These are phyloP conservation scores for Sylvia atricapilla DNA, from an alignment of 2,113 vertebrate genomes.

Conservation along the genomic window DNA sequence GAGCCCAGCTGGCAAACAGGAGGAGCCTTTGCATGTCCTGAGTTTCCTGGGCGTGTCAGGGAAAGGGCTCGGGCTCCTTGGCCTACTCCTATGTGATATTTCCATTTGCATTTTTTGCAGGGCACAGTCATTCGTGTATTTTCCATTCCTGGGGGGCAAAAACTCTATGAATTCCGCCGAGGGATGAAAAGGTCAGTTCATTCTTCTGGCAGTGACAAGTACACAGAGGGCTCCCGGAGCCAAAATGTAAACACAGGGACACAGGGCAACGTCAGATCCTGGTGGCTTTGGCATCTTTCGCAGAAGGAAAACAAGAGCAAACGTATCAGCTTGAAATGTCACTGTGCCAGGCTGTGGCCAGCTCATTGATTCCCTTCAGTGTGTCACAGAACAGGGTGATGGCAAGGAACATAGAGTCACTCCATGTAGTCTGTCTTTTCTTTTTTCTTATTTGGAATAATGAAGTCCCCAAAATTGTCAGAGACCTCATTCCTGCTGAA, in stretches of 20 bases:
- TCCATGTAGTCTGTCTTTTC: not conserved
- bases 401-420: not conserved
- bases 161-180: conserved; percentile 89
- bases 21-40: not conserved
- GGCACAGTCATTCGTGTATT: conserved; percentile 95
- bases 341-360: conserved; percentile 16
- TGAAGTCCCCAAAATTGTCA: not conserved
- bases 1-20: not conserved
- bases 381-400: not conserved
- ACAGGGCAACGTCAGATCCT: conserved; percentile 18
- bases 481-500: not conserved
- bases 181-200: conserved; percentile 90
- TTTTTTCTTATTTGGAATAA: not conserved
- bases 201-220: not conserved
- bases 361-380: not conserved
- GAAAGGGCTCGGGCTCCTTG: not conserved
- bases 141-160: conserved; percentile 88
- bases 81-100: not conserved
- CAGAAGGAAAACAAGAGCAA: conserved; percentile 33
- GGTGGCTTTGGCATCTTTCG: conserved; percentile 52
- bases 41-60: conserved; percentile 10
- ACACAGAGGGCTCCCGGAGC: not conserved
- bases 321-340: not conserved
- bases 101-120: conserved; percentile 70
- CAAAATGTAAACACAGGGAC: not conserved